Evolutionary conservation across 2,797 vertebrate species (phyloP), one percentile per base, ranked within the genome.

Genomic region (Spheniscus humboldti): DNA sequence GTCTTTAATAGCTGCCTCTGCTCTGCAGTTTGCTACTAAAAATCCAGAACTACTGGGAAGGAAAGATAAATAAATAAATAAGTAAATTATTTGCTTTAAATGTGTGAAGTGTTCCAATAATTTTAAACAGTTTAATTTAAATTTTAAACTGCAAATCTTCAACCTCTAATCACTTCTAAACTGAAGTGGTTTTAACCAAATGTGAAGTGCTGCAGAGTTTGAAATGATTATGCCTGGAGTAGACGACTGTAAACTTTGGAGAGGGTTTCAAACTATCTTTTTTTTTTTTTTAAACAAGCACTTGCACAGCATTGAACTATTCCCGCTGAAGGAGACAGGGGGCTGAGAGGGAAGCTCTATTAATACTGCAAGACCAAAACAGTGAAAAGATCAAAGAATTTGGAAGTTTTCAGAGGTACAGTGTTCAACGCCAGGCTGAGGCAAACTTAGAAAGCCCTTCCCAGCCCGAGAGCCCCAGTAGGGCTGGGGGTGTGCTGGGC

Each of bases 81-180:
- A 94, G 95, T 90, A 97, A 95, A 88, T 95, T 97, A 98, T 98
- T 98, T 98, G 96, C 98, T 98, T 98, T 97, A 98, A 98, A 97
- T 94, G 47, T 95, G 87, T 96, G 91, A 98, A 98, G 97, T 96
- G 87, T 92, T 96, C 97, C 95, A 96, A 91, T 96, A 96, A 98
- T 98, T 98, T 98, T 96, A 98, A 98, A 98, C 93, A 95, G 96
- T 97, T 98, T 97, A 97, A 98, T 98, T 98, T 98, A 97, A 98
- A 98, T 98, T 98, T 98, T 98, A 98, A 98, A 98, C 94, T 92
- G 97, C 82, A 85, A 87, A 97, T 98, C 97, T 98, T 97, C 97
- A 98, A 93, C 96, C 95, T 97, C 97, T 98, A 98, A 98, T 98
- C 98, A 98, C 98, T 98, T 97, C 92, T 97, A 93, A 96, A 96